Percentiles rank a stretch among this genome's conserved stretches.
These are phyloP conservation scores for Heterodera schachtii DNA, from an alignment of 1,140 invertebrate species.

Conservation along the genomic window DNA sequence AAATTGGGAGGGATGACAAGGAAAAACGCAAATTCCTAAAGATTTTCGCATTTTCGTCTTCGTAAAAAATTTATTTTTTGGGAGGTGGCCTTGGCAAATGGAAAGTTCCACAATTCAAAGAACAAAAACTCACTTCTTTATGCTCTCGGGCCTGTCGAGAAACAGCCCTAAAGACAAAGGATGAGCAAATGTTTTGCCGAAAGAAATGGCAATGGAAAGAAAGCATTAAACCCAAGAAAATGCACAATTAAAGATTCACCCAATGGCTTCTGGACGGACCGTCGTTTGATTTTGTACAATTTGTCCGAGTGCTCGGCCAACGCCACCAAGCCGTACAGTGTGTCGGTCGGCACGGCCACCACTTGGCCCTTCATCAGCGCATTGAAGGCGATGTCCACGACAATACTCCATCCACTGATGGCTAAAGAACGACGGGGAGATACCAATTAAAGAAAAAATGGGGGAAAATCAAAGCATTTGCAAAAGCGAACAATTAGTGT, in stretches of 20 bases:
- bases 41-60: too few relatives aligned
- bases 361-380: slow-evolving; percentile 34
- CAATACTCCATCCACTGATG: not conserved
- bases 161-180: slow-evolving; percentile 12
- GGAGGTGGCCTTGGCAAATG: too few relatives aligned
- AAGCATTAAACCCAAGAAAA: too few relatives aligned
- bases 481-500: not conserved
- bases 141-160: slow-evolving; percentile 5
- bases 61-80: too few relatives aligned
- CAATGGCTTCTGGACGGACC: slow-evolving; percentile 37
- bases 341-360: slow-evolving; percentile 50
- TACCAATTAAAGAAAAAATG: not conserved
- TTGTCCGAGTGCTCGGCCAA: slow-evolving; percentile 32
- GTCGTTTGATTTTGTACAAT: slow-evolving; percentile 36
- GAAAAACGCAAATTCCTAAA: too few relatives aligned
- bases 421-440: slow-evolving; percentile 5
- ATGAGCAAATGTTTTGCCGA: not conserved
- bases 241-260: slow-evolving; percentile 21
- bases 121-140: not conserved
- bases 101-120: too few relatives aligned
- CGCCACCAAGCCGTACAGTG: slow-evolving; percentile 45
- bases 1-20: too few relatives aligned
- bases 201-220: too few relatives aligned
- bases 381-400: slow-evolving; percentile 22
- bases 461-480: slow-evolving; percentile 4